A percentile compares a stretch with the other conserved stretches of the same genome.
Evolutionary conservation across 2,797 vertebrate species (phyloP).

Genomic region (Semaprochilodus insignis): DNA sequence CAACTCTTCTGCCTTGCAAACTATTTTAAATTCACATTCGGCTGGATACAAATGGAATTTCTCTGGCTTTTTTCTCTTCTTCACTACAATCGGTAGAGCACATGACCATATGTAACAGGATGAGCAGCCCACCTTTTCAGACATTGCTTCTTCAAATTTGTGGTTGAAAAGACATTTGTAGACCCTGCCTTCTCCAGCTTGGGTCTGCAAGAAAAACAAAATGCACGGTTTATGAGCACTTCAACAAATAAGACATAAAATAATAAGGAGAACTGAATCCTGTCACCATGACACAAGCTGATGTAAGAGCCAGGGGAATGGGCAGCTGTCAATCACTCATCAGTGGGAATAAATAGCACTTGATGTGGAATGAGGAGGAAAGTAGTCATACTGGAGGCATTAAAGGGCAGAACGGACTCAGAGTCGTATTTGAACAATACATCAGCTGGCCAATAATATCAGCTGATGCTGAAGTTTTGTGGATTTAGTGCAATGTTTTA

Average conservation of each 20-base stretch:
- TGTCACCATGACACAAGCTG: slow-evolving; percentile 13
- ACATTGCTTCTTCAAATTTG: slow-evolving; percentile 92
- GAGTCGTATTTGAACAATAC: not conserved
- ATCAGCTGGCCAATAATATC: not conserved
- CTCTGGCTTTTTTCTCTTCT: not conserved
- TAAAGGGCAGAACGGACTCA: not conserved
- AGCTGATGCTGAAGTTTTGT: too few species aligned
- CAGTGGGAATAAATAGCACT: not conserved
- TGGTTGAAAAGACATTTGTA: slow-evolving; percentile 94
- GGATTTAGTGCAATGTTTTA: not conserved
- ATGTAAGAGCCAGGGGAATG: not conserved
- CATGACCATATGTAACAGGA: not conserved
- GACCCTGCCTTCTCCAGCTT: slow-evolving; percentile 88
- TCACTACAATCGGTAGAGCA: not conserved
- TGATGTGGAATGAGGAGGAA: not conserved
- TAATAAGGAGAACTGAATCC: not conserved
- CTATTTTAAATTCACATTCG: slow-evolving; percentile 1
- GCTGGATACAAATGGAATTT: not conserved
- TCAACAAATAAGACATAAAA: not conserved
- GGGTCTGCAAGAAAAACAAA: slow-evolving; percentile 76
- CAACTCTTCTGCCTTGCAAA: not conserved
- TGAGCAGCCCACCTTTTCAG: slow-evolving; percentile 80
- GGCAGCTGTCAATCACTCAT: slow-evolving; percentile 15
- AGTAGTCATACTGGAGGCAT: not conserved
- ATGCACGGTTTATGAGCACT: not conserved